Percentiles rank a stretch among this genome's conserved stretches.
Evolutionary conservation across 2,113 vertebrate genomes (phyloP).

Genomic region (Trogon surrucura): DNA sequence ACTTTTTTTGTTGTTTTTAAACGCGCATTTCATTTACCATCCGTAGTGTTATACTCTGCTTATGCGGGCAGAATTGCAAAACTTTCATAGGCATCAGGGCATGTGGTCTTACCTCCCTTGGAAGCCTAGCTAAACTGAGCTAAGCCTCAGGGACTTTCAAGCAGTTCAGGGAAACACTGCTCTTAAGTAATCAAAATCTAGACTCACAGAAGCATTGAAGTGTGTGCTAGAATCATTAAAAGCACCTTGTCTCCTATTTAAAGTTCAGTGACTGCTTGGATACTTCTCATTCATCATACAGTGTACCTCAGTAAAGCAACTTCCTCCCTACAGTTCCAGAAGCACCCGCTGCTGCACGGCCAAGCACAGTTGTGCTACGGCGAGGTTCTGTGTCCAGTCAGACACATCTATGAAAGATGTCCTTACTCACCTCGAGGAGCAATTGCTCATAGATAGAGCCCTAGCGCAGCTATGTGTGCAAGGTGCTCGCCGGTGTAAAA

Average conservation of each 20-base stretch:
- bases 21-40: not conserved
- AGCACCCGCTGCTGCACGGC: not conserved
- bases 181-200: not conserved
- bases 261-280: not conserved
- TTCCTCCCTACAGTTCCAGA: not conserved
- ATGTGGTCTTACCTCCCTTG: not conserved
- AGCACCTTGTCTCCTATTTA: not conserved
- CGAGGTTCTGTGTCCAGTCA: fast-evolving
- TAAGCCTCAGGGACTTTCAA: not conserved
- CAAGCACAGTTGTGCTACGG: fast-evolving
- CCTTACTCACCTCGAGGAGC: not conserved
- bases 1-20: not conserved
- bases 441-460: fast-evolving
- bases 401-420: no score
- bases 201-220: not conserved
- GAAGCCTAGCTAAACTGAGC: not conserved
- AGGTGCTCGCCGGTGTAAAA: not conserved
- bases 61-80: not conserved
- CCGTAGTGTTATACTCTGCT: not conserved
- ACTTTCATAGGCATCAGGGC: not conserved
- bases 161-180: fast-evolving
- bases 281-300: not conserved
- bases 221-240: not conserved
- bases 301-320: not conserved
- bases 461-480: fast-evolving